Evolutionary conservation across 2,797 vertebrate species (phyloP), one percentile per base, ranked within the genome.

Genomic region (Danio albolineatus): DNA sequence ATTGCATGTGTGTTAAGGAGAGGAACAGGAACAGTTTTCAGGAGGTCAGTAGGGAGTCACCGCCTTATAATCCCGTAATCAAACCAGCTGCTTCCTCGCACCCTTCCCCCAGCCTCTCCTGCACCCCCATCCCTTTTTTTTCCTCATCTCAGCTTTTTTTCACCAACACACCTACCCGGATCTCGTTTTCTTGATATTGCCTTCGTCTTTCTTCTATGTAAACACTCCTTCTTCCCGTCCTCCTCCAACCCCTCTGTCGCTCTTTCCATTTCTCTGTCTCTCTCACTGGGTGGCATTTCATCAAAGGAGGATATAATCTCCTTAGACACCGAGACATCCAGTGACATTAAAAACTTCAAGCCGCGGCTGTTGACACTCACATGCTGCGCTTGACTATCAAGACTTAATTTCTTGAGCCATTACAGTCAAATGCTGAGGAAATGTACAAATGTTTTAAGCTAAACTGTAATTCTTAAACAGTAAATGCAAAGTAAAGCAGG

Each of bases 31-130:
- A 77, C 75, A 61, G 76, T 48, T 65, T 82, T 85, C 84, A 72
- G 69, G 89, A 88, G 91, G 91, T 94, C 92, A 93, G 86, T 71
- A 76, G 91, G 90, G 90, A 92, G 90, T 88, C 89, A 90, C 88
- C 75, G 84, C 88, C 80, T 92, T 87, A 89, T 93, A 94, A 94
- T 93, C 91, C 88, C 57, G 88, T 93, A 93, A 93, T 93, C 90
- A 92, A 93, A 92, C 92, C 93, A 94, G 93, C 93, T 94, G 93
- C 92, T 90, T 82, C 87, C 84, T 81, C 21, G 0, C 10, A 65
- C 60, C 70, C 78, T 65, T 57, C 78, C 78, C 78, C 78, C 60
- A 8, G 5, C 39, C 17, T 71, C 46, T 56, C 6, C 16, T 62
- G 17, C 44, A 62, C 59, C 57, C 85, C 46, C 74, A 69, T 78